Base-by-base conservation (phyloP, 2,888 invertebrate genomes). In the Miltochrista miniata region DNA sequence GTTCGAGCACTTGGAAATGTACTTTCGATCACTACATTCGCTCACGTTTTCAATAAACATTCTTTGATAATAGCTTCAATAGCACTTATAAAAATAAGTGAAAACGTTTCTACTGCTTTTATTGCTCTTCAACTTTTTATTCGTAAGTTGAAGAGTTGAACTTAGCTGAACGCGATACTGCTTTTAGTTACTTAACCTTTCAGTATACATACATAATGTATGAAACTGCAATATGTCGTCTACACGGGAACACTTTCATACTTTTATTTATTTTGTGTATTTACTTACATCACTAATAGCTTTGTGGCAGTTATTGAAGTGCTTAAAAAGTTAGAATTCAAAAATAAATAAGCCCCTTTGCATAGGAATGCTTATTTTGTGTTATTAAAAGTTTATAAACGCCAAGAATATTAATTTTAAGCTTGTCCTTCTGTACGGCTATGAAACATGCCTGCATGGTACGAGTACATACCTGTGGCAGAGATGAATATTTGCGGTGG, bases 161-260 rank as follows among this genome's bases (percentile, higher is more conserved):
- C 33, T 10, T 18, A 3, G 11, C n/a, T 33, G 7, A 18, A 40
- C 46, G 39, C 34, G 46, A 46, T 15, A 46, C 10, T 39, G 46
- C 46, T 46, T 46, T 46, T 39, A 38, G 13, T 11, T 33, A 35
- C 11, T 13, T 9, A 35, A 33, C 34, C 18, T 18, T 34, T 36
- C 10, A 14, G 14, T 36, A 13, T 14, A 13, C 9, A 8, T 13
- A 14, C 3, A 13, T 14, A 36, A 13, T 13, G 13, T 35, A 14
- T 36, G 9, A 36, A 36, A 36, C 14, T 15, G 10, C 9, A 36
- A 14, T 10, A 10, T 15, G 14, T 0, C 10, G 36, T 8, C 10
- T 24, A 5, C 18, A 24, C 3, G 36, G 14, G 13, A 36, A 14
- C 13, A 35, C 13, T 35, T 36, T 14, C 36, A 14, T 36, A 36